A percentile compares a stretch with the other conserved stretches of the same genome.
Evolutionary conservation across 2,113 vertebrate species (phyloP).

Genomic region (Pachyramphus minor): DNA sequence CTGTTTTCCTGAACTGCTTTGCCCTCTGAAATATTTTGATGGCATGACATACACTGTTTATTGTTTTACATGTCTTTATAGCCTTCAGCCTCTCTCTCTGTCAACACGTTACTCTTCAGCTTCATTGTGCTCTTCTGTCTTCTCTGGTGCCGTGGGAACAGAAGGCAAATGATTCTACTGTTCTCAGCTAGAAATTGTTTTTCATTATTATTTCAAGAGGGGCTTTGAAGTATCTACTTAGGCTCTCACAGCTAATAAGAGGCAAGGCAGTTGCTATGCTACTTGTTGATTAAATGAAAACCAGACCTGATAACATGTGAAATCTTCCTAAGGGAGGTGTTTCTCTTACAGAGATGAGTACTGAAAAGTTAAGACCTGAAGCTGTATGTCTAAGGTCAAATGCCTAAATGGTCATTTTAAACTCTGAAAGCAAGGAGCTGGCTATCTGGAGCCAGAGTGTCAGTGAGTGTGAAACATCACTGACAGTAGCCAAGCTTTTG

Average conservation of each 20-base stretch:
- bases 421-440: not conserved
- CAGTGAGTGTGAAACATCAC: not conserved
- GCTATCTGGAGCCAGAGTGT: not conserved
- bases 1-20: constrained; percentile 16
- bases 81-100: constrained; percentile 34
- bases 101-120: constrained; percentile 43
- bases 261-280: constrained; percentile 51
- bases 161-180: constrained; percentile 31
- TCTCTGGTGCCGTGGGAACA: constrained; percentile 54
- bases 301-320: constrained; percentile 55
- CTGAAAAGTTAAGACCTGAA: constrained; percentile 10
- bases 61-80: constrained; percentile 45
- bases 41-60: constrained; percentile 23
- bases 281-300: constrained; percentile 67
- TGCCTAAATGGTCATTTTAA: constrained; percentile 14
- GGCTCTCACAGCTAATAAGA: constrained; percentile 39
- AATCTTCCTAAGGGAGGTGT: constrained; percentile 39
- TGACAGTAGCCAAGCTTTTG: not conserved
- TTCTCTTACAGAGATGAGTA: constrained; percentile 25
- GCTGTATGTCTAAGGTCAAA: constrained; percentile 19
- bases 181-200: constrained; percentile 58
- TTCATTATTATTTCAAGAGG: constrained; percentile 67
- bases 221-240: constrained; percentile 60
- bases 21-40: constrained; percentile 28
- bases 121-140: constrained; percentile 22